phyloP scores from a whole-genome alignment of 2,113 vertebrate genomes.

The Clarias magur region DNA sequence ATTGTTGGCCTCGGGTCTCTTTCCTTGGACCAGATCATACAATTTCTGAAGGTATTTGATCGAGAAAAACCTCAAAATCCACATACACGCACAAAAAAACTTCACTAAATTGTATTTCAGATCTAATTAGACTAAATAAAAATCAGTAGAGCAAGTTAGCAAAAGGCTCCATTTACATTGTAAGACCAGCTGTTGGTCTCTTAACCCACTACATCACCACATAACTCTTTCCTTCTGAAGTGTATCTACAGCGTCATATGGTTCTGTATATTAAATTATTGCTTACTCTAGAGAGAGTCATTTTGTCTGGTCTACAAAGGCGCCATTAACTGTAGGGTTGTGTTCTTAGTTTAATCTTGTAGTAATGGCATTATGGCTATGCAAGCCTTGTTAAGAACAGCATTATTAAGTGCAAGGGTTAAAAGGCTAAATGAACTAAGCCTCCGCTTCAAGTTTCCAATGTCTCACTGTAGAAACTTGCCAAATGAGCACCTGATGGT shows the following conservation, averaged over 20 bases:
- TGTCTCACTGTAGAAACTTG: constrained; percentile 18
- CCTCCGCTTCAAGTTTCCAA: constrained; percentile 31
- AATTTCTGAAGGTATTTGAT: neutral
- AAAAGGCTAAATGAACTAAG: constrained; percentile 29
- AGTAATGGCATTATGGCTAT: neutral
- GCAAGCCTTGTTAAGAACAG: neutral
- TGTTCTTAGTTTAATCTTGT: neutral
- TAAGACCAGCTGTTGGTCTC: neutral
- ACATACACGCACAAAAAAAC: neutral
- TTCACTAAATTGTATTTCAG: neutral
- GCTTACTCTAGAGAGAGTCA: neutral
- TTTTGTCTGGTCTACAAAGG: neutral
- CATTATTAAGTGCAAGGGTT: constrained; percentile 41
- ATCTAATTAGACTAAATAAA: neutral
- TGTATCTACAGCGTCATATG: neutral
- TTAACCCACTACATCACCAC: neutral
- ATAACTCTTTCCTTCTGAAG: neutral
- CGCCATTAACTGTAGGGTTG: neutral
- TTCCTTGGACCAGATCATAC: neutral
- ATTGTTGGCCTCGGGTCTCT: neutral
- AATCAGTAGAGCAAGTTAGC: no score
- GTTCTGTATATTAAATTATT: neutral
- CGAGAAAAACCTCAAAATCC: neutral
- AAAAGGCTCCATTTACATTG: neutral
- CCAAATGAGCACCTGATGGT: neutral